phyloP scores from a whole-genome alignment of 2,797 vertebrate species.

The Muscicapa comitata region DNA sequence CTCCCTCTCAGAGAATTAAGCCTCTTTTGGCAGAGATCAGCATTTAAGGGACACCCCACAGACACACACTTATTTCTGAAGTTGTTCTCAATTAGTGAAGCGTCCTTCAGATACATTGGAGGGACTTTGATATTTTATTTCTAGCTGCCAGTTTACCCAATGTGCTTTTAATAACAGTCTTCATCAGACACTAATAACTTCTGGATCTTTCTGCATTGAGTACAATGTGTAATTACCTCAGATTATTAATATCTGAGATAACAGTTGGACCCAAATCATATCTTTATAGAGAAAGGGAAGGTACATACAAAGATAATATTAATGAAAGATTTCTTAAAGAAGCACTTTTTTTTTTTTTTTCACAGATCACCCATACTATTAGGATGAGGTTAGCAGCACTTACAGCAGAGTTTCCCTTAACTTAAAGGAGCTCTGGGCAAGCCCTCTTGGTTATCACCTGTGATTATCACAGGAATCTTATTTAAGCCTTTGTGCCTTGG shows the following conservation, averaged over 20 bases:
- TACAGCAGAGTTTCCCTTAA: not conserved
- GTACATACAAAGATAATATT: not conserved
- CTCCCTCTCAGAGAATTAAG: not conserved
- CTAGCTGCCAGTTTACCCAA: not conserved
- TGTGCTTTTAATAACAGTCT: not conserved
- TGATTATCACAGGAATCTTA: not conserved
- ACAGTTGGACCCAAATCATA: rapidly evolving
- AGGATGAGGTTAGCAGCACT: not conserved
- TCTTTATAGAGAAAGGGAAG: not conserved
- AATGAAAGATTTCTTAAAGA: not conserved
- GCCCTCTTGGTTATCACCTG: not conserved
- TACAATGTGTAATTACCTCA: not conserved
- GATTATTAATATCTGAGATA: not conserved
- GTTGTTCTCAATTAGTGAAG: not conserved
- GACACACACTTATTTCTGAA: not conserved
- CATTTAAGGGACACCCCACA: not conserved
- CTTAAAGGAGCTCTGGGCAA: not conserved
- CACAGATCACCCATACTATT: not conserved
- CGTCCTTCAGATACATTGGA: not conserved
- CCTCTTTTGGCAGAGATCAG: not conserved
- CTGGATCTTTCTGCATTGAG: not conserved
- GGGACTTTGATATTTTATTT: not conserved
- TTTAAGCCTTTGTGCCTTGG: not conserved
- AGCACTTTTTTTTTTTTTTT: not conserved
- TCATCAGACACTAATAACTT: not conserved